phyloP scores from a whole-genome alignment of 2,113 vertebrate genomes.

The Burhinus oedicnemus region DNA sequence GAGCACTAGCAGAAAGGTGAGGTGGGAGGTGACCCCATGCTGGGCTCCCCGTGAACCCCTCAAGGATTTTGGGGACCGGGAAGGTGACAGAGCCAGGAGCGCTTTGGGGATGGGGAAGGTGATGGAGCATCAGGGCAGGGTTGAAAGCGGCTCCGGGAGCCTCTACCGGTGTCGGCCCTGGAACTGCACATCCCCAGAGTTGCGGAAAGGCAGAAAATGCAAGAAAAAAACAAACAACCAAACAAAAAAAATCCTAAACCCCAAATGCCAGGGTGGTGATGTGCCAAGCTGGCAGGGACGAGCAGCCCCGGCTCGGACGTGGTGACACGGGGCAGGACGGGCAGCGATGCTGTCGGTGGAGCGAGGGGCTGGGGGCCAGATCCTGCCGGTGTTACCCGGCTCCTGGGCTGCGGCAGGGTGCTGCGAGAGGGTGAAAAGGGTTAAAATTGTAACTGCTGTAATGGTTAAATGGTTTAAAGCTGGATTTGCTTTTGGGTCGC shows the following conservation, averaged over 20 bases:
- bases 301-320: not conserved
- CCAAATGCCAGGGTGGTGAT: not conserved
- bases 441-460: rapidly evolving
- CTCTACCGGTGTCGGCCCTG: not conserved
- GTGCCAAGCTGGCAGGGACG: not conserved
- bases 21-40: rapidly evolving
- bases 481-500: not conserved
- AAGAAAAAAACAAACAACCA: not conserved
- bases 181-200: not conserved
- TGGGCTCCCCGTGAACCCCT: too few relatives aligned
- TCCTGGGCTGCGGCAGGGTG: not conserved
- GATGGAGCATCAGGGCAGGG: not conserved
- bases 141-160: not conserved
- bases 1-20: too few relatives aligned
- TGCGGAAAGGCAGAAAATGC: rapidly evolving
- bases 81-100: not conserved
- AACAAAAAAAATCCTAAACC: not conserved
- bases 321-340: rapidly evolving
- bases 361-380: rapidly evolving
- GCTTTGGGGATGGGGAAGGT: not conserved
- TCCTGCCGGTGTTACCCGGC: not conserved
- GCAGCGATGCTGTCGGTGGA: rapidly evolving
- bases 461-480: not conserved
- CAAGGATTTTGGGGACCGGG: rapidly evolving
- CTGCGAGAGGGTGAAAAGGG: not conserved